Base-by-base conservation (phyloP, 1,140 invertebrate species). In the Psix sp. region DNA sequence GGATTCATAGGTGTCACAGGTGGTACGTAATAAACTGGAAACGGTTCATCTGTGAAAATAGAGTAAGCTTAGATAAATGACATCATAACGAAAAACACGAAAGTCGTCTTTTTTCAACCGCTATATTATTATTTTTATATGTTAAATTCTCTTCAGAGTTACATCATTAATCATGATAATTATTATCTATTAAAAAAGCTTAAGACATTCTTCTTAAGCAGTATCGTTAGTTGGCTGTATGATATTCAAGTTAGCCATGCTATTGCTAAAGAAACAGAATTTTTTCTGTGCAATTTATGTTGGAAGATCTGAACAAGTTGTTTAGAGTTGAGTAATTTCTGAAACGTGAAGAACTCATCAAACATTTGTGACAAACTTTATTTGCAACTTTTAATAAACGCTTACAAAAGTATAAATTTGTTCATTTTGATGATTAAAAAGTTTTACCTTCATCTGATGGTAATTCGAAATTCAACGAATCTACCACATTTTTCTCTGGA, bases 1-100 rank as follows among this genome's bases (percentile, higher is more conserved):
- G 63, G 67, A 57, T 49, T 71, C n/a, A 82, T 45, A 11, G 83
- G 77, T 40, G 75, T 68, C 13, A 83, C 81, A 7, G 78, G 36
- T 11, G 79, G 80, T 20, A 81, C 26, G 18, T 84, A 85, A 56
- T 85, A 81, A 13, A 73, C 43, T 5, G 84, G 81, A 14, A 87
- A 87, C 0, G 84, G 74, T 46, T 78, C 71, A 40, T 87, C 85
- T 80, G 80, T 20, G 59, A 56, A 51, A 13, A 35, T 35, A 35
- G n/a, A 29, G 7, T 29, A 24, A 24, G 9, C 21, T 24, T 24
- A 24, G 9, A 24, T 4, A 5, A 4, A 24, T 24, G 4, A 24
- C 4, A 24, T 5, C 21, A 5, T 24, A 24, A 24, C 21, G 9
- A 24, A 9, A 5, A 5, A 5, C 9, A 9, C 21, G 21, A 24